Base-by-base conservation (phyloP, 2,888 invertebrate genomes). In the Hypercompe scribonia region DNA sequence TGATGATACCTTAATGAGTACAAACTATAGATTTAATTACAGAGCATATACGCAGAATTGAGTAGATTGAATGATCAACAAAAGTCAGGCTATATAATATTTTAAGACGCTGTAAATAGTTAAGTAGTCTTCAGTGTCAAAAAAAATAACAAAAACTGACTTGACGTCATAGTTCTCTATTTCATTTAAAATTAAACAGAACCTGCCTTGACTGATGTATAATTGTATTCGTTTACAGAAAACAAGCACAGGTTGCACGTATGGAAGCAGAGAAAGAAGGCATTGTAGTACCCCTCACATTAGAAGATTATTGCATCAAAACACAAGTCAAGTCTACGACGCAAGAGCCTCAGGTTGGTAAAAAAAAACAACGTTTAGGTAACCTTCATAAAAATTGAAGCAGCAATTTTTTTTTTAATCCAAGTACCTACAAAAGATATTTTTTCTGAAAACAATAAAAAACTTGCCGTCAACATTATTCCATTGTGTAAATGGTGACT, bases 221-320 rank as follows among this genome's bases (percentile, higher is more conserved):
- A 28, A 3, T 73, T 74, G 63, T 70, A 63, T 24, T 33, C 66
- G 74, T 78, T 92, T 92, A 64, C 93, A 99, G 99, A 90, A 99
- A 99, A 96, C 99, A 99, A 96, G 99, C 99, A 28, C 97, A 98
- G 91, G 98, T 98, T 34, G 99, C 99, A 50, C 98, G 99, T 89
- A 97, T 97, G 70, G 99, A 99, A 82, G 99, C 99, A 0, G 99
- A 99, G 91, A 98, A 98, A 81, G 99, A 99, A 94, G 99, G 99
- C 82, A 99, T 99, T 80, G 98, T 98, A 72, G 99, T 99, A 86
- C 99, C 99, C 21, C 97, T 98, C 86, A 99, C 99, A 4, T 96
- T 99, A 90, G 99, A 99, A 96, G 99, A 99, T 93, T 99, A 99
- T 95, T 99, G 99, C 95, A 98, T 99, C 90, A 98, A 98, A 93